A percentile compares a stretch with the other conserved stretches of the same genome.
phyloP scores from a whole-genome alignment of 1,140 invertebrate species.

The Zaprionus africanus region DNA sequence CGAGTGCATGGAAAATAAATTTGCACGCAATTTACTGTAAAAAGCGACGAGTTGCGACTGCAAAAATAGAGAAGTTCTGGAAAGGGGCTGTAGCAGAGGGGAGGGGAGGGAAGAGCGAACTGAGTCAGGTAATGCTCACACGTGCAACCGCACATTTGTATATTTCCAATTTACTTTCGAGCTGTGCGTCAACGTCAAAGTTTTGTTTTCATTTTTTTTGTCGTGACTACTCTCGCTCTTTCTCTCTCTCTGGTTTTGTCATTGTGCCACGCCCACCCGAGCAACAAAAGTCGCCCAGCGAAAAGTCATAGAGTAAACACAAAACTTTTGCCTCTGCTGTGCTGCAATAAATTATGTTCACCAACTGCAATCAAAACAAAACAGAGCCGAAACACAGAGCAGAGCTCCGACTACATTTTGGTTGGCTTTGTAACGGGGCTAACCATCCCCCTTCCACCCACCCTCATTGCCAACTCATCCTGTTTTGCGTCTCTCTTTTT shows the following conservation, averaged over 20 bases:
- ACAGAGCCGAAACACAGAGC: conserved; percentile 13
- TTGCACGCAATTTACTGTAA: conserved; percentile 63
- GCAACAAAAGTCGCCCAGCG: not conserved
- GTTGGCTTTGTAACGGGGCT: conserved; percentile 2
- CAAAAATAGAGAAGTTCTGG: not conserved
- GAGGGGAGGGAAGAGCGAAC: no score
- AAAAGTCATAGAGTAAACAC: conserved; percentile 51
- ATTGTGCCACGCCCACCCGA: conserved; percentile 13
- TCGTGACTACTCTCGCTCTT: not conserved
- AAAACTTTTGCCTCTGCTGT: conserved; percentile 52
- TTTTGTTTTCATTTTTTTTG: conserved; percentile 21
- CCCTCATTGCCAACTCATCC: no score
- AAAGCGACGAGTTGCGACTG: conserved; percentile 9
- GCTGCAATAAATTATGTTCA: conserved; percentile 73
- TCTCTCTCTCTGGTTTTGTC: conserved; percentile 16
- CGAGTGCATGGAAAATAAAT: conserved; percentile 45
- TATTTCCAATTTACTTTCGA: conserved; percentile 60
- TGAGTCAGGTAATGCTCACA: conserved; percentile 20
- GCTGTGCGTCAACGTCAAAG: conserved; percentile 49
- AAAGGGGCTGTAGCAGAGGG: not conserved
- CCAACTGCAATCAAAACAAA: conserved; percentile 77
- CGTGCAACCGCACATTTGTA: conserved; percentile 47
- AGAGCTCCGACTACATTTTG: conserved; percentile 50
- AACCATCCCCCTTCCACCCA: not conserved
- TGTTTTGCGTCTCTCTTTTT: conserved; percentile 11